A percentile compares a stretch with the other conserved stretches of the same genome.
These are phyloP conservation scores for Pristionchus maxplancki DNA, from an alignment of 2,888 invertebrate genomes.

Conservation along the genomic window DNA sequence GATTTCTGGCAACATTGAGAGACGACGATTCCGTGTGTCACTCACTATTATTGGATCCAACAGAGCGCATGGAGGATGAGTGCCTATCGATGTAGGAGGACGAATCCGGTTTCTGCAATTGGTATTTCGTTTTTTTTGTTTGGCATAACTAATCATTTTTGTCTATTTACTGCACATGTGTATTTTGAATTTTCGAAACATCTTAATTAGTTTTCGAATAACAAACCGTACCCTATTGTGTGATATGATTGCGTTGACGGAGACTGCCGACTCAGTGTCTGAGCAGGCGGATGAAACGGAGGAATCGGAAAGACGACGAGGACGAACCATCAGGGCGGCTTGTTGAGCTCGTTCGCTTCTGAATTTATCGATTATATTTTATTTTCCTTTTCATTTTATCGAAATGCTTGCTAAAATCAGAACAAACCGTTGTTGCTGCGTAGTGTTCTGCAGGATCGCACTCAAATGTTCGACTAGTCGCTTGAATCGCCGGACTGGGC, in stretches of 20 bases:
- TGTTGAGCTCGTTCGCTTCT: slow-evolving; percentile 66
- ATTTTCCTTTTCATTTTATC: background rate
- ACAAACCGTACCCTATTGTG: background rate
- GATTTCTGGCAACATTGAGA: background rate
- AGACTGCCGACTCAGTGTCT: slow-evolving; percentile 60
- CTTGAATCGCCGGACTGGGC: slow-evolving; percentile 74
- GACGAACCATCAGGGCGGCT: slow-evolving; percentile 71
- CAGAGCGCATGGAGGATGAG: slow-evolving; percentile 51
- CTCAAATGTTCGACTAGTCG: slow-evolving; percentile 77
- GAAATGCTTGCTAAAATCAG: background rate
- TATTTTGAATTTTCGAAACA: background rate
- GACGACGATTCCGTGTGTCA: background rate
- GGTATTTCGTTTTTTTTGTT: no score
- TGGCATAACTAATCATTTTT: background rate
- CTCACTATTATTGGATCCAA: slow-evolving; percentile 52
- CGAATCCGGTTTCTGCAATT: slow-evolving; percentile 13
- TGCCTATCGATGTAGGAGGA: slow-evolving; percentile 48
- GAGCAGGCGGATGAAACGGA: slow-evolving; percentile 72
- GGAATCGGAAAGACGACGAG: slow-evolving; percentile 75
- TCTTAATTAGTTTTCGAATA: background rate
- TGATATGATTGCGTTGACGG: slow-evolving; percentile 59
- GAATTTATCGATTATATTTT: background rate
- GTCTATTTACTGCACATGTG: no score
- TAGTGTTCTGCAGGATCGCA: slow-evolving; percentile 71
- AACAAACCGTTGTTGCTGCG: slow-evolving; percentile 60